These are phyloP conservation scores for Volucella inanis DNA, from an alignment of 2,888 invertebrate genomes.

Conservation along the genomic window DNA sequence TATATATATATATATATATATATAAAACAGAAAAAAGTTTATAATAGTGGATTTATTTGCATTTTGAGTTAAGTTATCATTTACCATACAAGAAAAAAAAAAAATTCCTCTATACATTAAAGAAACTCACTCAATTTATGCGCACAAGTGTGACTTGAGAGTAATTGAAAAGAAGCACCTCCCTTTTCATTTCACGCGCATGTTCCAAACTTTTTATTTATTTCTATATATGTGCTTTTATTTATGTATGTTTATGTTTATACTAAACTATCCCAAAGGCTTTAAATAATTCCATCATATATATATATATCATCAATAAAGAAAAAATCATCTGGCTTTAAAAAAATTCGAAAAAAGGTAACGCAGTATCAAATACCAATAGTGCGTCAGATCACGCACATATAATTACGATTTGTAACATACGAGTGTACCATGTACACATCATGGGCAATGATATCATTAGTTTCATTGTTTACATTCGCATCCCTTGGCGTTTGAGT, in stretches of 20 bases:
- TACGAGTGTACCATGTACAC: conserved; percentile 14
- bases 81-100: no score
- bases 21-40: neutral
- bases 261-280: no score
- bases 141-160: conserved; percentile 38
- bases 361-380: neutral
- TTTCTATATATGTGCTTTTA: conserved; percentile 1
- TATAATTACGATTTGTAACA: conserved; percentile 36
- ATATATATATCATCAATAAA: no score
- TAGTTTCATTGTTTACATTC: conserved; percentile 23
- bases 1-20: no score
- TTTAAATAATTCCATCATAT: no score
- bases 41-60: no score
- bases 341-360: no score
- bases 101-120: neutral
- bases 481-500: conserved; percentile 42
- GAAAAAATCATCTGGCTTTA: no score
- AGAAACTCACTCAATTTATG: conserved; percentile 44
- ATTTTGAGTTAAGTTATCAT: no score
- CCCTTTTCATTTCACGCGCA: conserved; percentile 55
- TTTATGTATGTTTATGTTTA: neutral
- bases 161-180: conserved; percentile 45
- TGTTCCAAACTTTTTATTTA: conserved; percentile 2
- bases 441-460: conserved; percentile 20
- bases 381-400: conserved; percentile 46